These are phyloP conservation scores for Gryllus longicercus DNA, from an alignment of 2,888 invertebrate species.

Conservation along the genomic window DNA sequence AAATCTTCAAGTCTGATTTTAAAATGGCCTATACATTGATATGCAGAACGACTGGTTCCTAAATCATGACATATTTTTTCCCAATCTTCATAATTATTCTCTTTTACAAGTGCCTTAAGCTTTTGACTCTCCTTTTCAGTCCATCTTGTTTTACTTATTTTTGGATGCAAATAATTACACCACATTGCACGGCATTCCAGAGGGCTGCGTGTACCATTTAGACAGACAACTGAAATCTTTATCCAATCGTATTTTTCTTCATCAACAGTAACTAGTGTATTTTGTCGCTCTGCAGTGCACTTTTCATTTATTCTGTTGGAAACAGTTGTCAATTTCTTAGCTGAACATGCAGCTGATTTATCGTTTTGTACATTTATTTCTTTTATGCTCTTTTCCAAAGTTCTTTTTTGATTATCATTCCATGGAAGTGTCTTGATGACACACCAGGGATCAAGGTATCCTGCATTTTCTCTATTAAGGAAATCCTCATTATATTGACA, in stretches of 20 bases:
- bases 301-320: background rate
- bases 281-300: background rate
- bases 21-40: background rate
- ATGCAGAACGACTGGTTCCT: background rate
- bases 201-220: background rate
- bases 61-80: background rate
- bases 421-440: background rate
- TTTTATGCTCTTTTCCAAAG: background rate
- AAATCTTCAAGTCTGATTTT: background rate
- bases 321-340: background rate
- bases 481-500: too few relatives aligned
- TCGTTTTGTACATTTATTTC: background rate
- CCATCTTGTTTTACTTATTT: background rate
- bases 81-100: background rate
- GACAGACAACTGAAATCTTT: background rate
- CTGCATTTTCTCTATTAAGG: background rate
- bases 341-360: background rate
- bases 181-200: background rate
- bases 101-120: background rate
- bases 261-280: background rate
- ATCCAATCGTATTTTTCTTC: background rate
- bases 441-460: background rate
- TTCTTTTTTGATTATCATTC: background rate
- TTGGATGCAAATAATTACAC: background rate
- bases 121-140: background rate